Percentiles rank a stretch among this genome's conserved stretches.
phyloP scores from a whole-genome alignment of 2,797 vertebrate genomes.

The Sparidentex hasta region DNA sequence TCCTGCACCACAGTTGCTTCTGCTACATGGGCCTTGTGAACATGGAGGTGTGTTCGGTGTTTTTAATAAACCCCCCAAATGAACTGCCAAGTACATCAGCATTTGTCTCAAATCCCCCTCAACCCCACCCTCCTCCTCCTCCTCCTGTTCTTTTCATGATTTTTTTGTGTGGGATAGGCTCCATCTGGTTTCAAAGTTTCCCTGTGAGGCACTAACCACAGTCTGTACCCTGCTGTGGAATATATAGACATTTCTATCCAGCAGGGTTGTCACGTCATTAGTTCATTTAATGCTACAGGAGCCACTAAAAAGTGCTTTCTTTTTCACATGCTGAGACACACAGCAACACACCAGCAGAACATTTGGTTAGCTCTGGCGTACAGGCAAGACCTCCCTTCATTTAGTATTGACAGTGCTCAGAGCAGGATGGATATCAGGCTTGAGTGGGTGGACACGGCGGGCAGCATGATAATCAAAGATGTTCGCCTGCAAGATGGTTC shows the following conservation, averaged over 20 bases:
- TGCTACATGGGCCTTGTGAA: slow-evolving; percentile 41
- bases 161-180: slow-evolving; percentile 70
- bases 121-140: neutral
- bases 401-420: slow-evolving; percentile 38
- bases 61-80: slow-evolving; percentile 45
- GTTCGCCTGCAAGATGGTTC: slow-evolving; percentile 4
- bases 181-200: slow-evolving; percentile 79
- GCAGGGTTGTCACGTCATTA: slow-evolving; percentile 70
- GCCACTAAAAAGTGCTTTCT: slow-evolving; percentile 50
- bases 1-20: slow-evolving; percentile 10
- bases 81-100: slow-evolving; percentile 64
- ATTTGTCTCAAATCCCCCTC: slow-evolving; percentile 56
- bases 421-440: slow-evolving; percentile 10
- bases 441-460: slow-evolving; percentile 15
- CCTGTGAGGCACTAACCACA: slow-evolving; percentile 72
- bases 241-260: slow-evolving; percentile 66
- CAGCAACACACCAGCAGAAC: slow-evolving; percentile 41
- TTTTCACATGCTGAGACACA: slow-evolving; percentile 54
- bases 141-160: slow-evolving; percentile 54
- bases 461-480: slow-evolving; percentile 16
- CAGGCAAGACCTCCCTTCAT: slow-evolving; percentile 14
- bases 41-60: slow-evolving; percentile 33
- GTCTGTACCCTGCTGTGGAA: slow-evolving; percentile 70
- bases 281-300: slow-evolving; percentile 47
- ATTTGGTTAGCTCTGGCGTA: slow-evolving; percentile 25